These are phyloP conservation scores for Venusia cambrica DNA, from an alignment of 2,888 invertebrate species.

Conservation along the genomic window DNA sequence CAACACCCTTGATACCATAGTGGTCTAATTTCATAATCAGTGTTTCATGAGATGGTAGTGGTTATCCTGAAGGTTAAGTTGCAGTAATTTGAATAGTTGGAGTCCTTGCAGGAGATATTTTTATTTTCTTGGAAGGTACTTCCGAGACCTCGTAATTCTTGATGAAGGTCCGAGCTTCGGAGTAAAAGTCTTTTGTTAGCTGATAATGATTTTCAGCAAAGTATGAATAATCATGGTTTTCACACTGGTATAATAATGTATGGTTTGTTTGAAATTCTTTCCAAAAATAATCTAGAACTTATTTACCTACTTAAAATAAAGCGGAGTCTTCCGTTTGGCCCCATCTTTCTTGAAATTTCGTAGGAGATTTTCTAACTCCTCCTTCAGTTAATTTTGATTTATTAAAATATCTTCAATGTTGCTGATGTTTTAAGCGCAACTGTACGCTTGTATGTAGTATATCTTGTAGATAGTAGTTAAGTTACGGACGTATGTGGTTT, in stretches of 20 bases:
- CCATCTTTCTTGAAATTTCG: constrained; percentile 3
- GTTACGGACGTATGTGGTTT: not conserved
- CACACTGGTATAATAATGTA: constrained; percentile 5
- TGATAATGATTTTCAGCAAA: constrained; percentile 6
- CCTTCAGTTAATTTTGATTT: constrained; percentile 1
- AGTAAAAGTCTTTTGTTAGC: constrained; percentile 1
- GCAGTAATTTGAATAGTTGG: too few relatives aligned
- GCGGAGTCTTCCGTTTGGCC: not conserved
- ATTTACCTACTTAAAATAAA: not conserved
- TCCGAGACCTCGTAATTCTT: not conserved
- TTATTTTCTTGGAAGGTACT: not conserved
- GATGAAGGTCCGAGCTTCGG: constrained; percentile 7
- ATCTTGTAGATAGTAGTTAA: not conserved
- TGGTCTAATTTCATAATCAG: too few relatives aligned
- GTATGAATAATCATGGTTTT: constrained; percentile 3
- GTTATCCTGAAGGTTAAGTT: not conserved
- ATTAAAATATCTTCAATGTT: constrained; percentile 1
- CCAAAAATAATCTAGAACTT: constrained; percentile 6
- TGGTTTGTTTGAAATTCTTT: not conserved
- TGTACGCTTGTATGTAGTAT: too few relatives aligned
- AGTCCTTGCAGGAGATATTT: too few relatives aligned
- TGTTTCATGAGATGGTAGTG: too few relatives aligned
- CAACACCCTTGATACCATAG: too few relatives aligned
- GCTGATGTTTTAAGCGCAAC: not conserved
- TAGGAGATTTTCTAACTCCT: not conserved